Conservation (phyloP, 2,113 vertebrate species). For the Cynoglossus semilaevis region DNA sequence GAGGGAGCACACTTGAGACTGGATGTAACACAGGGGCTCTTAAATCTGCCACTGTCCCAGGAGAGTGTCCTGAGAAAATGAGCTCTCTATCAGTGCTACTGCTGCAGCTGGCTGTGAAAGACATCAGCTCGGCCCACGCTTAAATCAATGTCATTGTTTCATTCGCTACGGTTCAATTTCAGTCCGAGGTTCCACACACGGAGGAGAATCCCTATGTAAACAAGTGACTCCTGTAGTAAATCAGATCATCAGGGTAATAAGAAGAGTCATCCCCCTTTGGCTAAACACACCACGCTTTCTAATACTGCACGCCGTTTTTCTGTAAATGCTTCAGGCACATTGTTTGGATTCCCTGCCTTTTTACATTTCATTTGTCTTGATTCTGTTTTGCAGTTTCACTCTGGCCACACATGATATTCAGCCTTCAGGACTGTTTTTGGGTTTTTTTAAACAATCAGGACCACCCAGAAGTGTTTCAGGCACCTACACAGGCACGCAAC, state of each 20-base stretch:
- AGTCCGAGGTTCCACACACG: conserved; percentile 1
- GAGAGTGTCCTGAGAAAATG: conserved; percentile 49
- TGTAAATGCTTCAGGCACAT: conserved; percentile 42
- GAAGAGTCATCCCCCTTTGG: not conserved
- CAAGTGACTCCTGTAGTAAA: conserved; percentile 27
- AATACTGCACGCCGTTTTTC: conserved; percentile 24
- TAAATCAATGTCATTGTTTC: conserved; percentile 52
- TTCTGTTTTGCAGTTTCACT: conserved; percentile 59
- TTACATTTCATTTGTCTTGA: conserved; percentile 61
- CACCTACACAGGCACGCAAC: conserved; percentile 10
- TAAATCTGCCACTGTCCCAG: conserved; percentile 45
- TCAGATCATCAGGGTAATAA: conserved; percentile 3
- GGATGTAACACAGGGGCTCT: conserved; percentile 53
- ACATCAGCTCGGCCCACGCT: conserved; percentile 40
- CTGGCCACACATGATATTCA: conserved; percentile 64
- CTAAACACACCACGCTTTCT: conserved; percentile 4
- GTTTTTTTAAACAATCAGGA: conserved; percentile 53
- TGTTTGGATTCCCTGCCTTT: conserved; percentile 40
- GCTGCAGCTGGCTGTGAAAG: conserved; percentile 57
- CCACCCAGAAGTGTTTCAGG: conserved; percentile 63
- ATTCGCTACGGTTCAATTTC: conserved; percentile 27
- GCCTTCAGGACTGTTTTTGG: conserved; percentile 39
- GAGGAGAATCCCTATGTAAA: conserved; percentile 11
- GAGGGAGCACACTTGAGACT: conserved; percentile 48
- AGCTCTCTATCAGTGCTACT: conserved; percentile 58